Evolutionary conservation across 2,113 vertebrate genomes (phyloP), one percentile per base, ranked within the genome.

Genomic region (Struthidea cinerea): DNA sequence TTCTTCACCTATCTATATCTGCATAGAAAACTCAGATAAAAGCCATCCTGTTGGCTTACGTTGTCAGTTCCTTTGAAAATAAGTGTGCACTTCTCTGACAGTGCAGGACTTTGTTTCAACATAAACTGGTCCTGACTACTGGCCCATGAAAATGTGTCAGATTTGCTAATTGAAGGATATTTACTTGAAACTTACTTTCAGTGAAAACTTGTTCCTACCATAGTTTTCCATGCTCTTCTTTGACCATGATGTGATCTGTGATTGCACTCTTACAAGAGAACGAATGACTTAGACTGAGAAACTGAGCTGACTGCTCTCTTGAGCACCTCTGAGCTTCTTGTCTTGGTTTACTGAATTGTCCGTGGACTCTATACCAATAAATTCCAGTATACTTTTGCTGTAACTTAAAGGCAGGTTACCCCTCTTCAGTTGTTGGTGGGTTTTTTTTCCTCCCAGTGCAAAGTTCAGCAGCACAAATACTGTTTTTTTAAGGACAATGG

Each of bases 401-500:
- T 69, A 77, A 32, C 15, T 68, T n/a, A 35, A 53, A 44, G 52
- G 21, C 42, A 68, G 32, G 23, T 88, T 78, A 69, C 11, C 27
- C 32, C 19, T 84, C 70, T 79, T 21, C 39, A 8, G 0, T 75
- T 59, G 20, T 5, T 17, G 33, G 22, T 55, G 30, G 7, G 1
- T 5, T 42, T 50, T 22, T 39, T 47, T 27, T 33, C 21, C 9
- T 3, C 0, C 13, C 13, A 60, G 1, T 64, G 59, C 19, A n/a
- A 47, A 71, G 13, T 67, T 79, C 22, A 55, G 67, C 22, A 27
- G 11, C 28, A 55, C 39, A 73, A 21, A 41, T 49, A 44, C 24
- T 41, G 15, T 4, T 37, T 28, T 50, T 63, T 49, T 41, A 79
- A 67, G 73, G 28, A 7, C 53, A 41, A 1, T 65, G 24, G 27